Conservation (phyloP, 2,113 vertebrate genomes). For the Myotis davidii region DNA sequence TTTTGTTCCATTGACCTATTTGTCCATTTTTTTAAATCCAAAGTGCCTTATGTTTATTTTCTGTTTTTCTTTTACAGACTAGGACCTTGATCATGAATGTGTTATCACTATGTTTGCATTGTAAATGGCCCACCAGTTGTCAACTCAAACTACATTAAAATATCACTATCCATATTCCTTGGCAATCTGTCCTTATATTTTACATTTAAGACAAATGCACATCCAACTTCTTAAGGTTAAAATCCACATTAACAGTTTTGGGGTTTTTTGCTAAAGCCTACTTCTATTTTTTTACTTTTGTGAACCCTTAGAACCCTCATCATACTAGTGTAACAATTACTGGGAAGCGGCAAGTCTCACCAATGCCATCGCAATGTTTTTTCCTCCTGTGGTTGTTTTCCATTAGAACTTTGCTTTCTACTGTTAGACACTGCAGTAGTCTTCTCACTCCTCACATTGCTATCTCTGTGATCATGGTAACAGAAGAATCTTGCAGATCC, state of each 20-base stretch:
- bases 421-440: neutral
- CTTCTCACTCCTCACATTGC: too few relatives aligned
- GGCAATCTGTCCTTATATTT: neutral
- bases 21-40: neutral
- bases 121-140: neutral
- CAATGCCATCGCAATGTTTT: neutral
- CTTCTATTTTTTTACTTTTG: neutral
- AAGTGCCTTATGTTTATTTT: neutral
- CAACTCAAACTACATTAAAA: neutral
- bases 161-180: neutral
- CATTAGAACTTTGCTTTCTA: neutral
- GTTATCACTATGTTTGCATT: neutral
- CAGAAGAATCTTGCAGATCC: neutral
- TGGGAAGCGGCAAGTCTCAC: neutral
- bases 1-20: neutral
- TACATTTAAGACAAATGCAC: neutral
- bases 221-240: neutral
- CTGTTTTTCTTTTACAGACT: neutral
- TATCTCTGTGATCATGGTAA: too few relatives aligned
- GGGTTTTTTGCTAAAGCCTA: neutral
- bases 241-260: neutral
- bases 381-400: neutral
- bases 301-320: neutral
- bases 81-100: neutral
- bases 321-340: neutral